Base-by-base conservation (phyloP, 2,888 invertebrate species). In the Campoletis raptor region DNA sequence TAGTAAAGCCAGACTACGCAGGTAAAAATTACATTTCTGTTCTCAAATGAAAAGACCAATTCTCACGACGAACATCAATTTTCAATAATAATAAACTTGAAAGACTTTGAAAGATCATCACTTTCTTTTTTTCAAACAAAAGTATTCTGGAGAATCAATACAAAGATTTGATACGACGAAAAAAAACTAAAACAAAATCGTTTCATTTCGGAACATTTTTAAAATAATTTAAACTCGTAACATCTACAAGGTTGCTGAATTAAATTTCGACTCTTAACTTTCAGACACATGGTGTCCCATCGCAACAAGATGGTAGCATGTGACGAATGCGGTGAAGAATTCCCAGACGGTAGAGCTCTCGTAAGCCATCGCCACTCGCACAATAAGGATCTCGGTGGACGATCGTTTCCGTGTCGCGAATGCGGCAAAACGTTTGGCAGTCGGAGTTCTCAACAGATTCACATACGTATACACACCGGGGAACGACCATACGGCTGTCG, bases 371-470 rank as follows among this genome's bases (percentile, higher is more conserved):
- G 97, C 69, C 96, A 97, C 91, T 96, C 96, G 81, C 96, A 96
- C 88, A 95, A 95, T 82, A 95, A 95, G 85, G 95, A 95, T 24
- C 92, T 95, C 9, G 95, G 95, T 0, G 95, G 95, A 0, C 95
- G 97, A 85, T 96, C 97, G 82, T 98, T 98, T 92, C 97, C 97
- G 0, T 98, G 98, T 91, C 95, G 96, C 89, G 97, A 97, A 90
- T 98, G 98, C 91, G 97, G 98, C 89, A 98, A 98, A 93, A 97
- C 97, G 21, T 98, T 98, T 92, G 98, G 98, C 0, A 98, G 98
- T 21, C 96, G 97, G 15, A 97, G 97, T 91, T 97, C 97, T 0
- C 97, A 97, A 91, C 98, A 98, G 94, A 98, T 98, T 90, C 98
- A 98, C 94, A 96, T 98, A 74, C 96, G 98, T 69, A 98, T 98